Percentiles rank a stretch among this genome's conserved stretches.
phyloP scores from a whole-genome alignment of 2,113 vertebrate species.

The Phalacrocorax pelagicus region DNA sequence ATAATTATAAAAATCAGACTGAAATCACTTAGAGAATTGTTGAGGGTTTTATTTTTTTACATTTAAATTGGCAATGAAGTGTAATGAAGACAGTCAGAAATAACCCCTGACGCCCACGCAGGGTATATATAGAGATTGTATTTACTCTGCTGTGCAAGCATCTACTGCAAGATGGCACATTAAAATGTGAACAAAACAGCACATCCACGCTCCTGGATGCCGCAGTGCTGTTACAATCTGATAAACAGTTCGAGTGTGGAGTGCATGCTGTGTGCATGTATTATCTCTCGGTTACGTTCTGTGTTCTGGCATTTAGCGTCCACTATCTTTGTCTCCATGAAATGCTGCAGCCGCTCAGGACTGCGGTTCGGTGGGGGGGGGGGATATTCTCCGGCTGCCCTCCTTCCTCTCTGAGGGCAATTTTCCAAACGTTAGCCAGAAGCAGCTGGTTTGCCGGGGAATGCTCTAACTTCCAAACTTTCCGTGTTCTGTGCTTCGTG shows the following conservation, averaged over 20 bases:
- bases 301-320: not conserved
- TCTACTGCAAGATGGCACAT: constrained; percentile 71
- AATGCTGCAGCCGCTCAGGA: not conserved
- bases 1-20: constrained; percentile 70
- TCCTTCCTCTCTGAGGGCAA: not conserved
- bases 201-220: constrained; percentile 64
- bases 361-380: not conserved
- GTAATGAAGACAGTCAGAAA: constrained; percentile 73
- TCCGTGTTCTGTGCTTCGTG: accelerated
- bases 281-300: not conserved
- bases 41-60: constrained; percentile 44
- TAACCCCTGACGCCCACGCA: constrained; percentile 68
- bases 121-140: constrained; percentile 71
- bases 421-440: not conserved
- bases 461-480: not conserved
- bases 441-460: not conserved
- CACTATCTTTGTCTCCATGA: not conserved
- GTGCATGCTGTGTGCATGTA: constrained; percentile 31
- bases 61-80: constrained; percentile 63
- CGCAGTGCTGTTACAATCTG: constrained; percentile 66
- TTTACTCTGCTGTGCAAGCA: constrained; percentile 75
- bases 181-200: constrained; percentile 70
- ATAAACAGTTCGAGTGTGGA: constrained; percentile 55
- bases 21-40: constrained; percentile 63
- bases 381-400: not conserved